Conservation (phyloP, 2,797 vertebrate genomes). For the Eutrigla gurnardus region DNA sequence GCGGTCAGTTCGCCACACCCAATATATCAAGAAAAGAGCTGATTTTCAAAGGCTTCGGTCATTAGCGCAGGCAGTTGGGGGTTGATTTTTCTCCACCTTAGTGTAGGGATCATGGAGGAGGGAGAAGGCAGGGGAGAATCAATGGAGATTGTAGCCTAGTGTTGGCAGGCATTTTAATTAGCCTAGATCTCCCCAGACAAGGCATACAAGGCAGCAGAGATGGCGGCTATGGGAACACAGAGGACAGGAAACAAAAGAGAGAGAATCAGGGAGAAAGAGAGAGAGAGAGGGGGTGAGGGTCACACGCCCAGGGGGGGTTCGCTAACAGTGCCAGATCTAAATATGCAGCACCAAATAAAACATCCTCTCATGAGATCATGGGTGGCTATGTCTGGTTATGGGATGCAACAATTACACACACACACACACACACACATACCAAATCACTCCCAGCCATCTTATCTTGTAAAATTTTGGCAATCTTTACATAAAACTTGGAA, state of each 20-base stretch:
- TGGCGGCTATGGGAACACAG: slow-evolving; percentile 68
- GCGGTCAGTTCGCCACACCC: slow-evolving; percentile 50
- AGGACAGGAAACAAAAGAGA: slow-evolving; percentile 61
- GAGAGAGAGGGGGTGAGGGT: slow-evolving; percentile 42
- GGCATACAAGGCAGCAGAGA: slow-evolving; percentile 30
- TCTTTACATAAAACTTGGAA: slow-evolving; percentile 60
- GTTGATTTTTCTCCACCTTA: slow-evolving; percentile 44
- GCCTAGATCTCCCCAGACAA: slow-evolving; percentile 56
- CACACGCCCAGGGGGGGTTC: slow-evolving; percentile 50
- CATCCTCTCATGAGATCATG: slow-evolving; percentile 68
- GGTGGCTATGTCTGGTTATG: slow-evolving; percentile 54
- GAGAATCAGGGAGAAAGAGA: slow-evolving; percentile 38
- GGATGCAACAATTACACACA: slow-evolving; percentile 53
- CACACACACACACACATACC: slow-evolving; percentile 37
- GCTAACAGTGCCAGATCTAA: slow-evolving; percentile 69
- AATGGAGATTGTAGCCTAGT: slow-evolving; percentile 40
- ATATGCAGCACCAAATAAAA: slow-evolving; percentile 76
- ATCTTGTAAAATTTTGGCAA: slow-evolving; percentile 73
- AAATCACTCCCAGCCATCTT: slow-evolving; percentile 66
- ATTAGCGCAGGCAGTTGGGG: slow-evolving; percentile 60
- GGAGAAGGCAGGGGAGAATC: slow-evolving; percentile 42
- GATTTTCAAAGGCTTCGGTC: slow-evolving; percentile 67
- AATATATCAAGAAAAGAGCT: slow-evolving; percentile 45
- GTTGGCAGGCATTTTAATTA: slow-evolving; percentile 77
- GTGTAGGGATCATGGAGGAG: slow-evolving; percentile 42